Conservation (phyloP, 1,140 invertebrate genomes). For the Phortica variegata region DNA sequence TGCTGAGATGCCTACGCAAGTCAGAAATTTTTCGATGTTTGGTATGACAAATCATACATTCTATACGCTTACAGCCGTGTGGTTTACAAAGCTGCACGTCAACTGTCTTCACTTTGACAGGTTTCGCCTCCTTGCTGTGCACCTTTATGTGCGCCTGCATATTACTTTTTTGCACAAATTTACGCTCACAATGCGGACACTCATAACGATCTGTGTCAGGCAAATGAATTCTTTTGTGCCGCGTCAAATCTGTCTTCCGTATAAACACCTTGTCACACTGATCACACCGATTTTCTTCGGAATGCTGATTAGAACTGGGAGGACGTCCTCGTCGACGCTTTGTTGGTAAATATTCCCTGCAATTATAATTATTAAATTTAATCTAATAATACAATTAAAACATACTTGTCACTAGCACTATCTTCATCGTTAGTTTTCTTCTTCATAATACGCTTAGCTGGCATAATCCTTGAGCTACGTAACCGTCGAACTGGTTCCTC, state of each 20-base stretch:
- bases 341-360: neutral
- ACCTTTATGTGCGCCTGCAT: constrained; percentile 40
- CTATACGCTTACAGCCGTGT: constrained; percentile 37
- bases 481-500: no score
- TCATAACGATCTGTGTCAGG: constrained; percentile 58
- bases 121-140: constrained; percentile 16
- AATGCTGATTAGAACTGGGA: constrained; percentile 1
- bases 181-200: constrained; percentile 60
- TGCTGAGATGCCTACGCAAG: constrained; percentile 26
- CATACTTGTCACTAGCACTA: no score
- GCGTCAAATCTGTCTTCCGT: constrained; percentile 59
- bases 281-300: constrained; percentile 54
- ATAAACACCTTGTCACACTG: constrained; percentile 59
- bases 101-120: constrained; percentile 23
- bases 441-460: no score
- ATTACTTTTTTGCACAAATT: constrained; percentile 60
- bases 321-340: constrained; percentile 36
- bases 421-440: no score
- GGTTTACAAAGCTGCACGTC: constrained; percentile 35
- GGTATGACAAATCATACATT: constrained; percentile 40
- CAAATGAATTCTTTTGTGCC: constrained; percentile 59
- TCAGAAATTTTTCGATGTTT: constrained; percentile 31
- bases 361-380: neutral
- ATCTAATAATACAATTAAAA: no score
- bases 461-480: no score